Percentiles rank a stretch among this genome's conserved stretches.
phyloP scores from a whole-genome alignment of 2,888 invertebrate species.

The Euclidia mi region DNA sequence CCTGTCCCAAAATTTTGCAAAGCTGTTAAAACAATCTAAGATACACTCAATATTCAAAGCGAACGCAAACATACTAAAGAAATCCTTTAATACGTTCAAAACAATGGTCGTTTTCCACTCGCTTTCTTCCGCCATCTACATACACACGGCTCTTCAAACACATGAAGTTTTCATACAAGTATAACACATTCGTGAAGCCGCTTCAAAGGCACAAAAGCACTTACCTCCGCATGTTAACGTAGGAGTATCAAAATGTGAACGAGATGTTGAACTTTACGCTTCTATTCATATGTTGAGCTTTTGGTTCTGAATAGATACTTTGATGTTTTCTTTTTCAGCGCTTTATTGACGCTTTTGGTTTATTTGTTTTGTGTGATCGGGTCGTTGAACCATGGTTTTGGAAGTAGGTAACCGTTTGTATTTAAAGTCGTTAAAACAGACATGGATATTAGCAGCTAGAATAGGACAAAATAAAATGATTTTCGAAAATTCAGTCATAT shows the following conservation, averaged over 20 bases:
- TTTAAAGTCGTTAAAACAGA: too few species aligned
- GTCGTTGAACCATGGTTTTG: too few species aligned
- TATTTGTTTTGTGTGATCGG: too few species aligned
- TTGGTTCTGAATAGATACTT: slow-evolving; percentile 6
- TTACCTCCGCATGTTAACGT: slow-evolving; percentile 51
- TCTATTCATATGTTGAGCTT: slow-evolving; percentile 21
- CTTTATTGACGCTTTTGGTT: neutral
- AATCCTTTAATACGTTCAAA: slow-evolving; percentile 2
- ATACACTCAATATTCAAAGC: too few species aligned
- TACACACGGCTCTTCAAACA: slow-evolving; percentile 10
- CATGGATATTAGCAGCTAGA: too few species aligned
- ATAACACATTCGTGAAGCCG: slow-evolving; percentile 10
- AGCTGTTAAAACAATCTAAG: too few species aligned
- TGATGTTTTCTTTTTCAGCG: neutral
- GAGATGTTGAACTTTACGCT: slow-evolving; percentile 11
- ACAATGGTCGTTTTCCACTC: slow-evolving; percentile 9
- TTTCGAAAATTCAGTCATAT: too few species aligned
- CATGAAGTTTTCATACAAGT: slow-evolving; percentile 18
- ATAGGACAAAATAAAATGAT: too few species aligned
- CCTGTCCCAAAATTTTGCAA: too few species aligned
- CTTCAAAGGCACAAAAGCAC: slow-evolving; percentile 45
- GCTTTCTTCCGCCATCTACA: slow-evolving; percentile 5
- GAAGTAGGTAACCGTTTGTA: too few species aligned
- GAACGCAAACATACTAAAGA: neutral
- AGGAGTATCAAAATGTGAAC: slow-evolving; percentile 27